Base-by-base conservation (phyloP, 1,140 invertebrate genomes). In the Mactra quadrangularis region DNA sequence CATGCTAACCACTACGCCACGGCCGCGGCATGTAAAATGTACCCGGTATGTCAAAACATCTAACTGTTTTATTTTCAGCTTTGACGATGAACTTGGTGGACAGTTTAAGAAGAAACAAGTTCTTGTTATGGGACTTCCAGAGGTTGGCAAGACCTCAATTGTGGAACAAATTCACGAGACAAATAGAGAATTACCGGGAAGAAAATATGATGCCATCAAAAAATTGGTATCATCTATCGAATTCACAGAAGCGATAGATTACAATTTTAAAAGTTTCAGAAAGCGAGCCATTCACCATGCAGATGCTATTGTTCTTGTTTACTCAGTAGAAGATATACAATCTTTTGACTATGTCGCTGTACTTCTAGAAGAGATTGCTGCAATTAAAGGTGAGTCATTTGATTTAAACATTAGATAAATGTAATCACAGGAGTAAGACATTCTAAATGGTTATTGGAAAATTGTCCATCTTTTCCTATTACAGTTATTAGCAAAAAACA, bases 311-410 rank as follows among this genome's bases (percentile, higher is more conserved):
- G 15, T 68, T 0, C n/a, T 68, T 4, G 19, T 31, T 13, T 68
- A 68, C 27, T n/a, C 64, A 2, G 45, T 68, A 2, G 38, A 68
- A 17, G 64, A 68, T 27, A 25, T 47, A 15, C 38, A 52, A 1
- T 68, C 64, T 1, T 68, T 68, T 25, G 64, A 68, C 64, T 50
- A 68, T 45, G 64, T 68, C n/a, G 47, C 64, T 9, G 47, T 27
- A 68, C 38, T 68, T 27, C 22, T 68, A 0, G 29, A 15, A 13
- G 64, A 68, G 7, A 27, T 55, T 22, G 3, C 19, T 19, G 19
- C 4, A 4, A 19, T 55, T 4, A n/a, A 22, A 27, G 52, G 52
- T 55, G 4, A 9, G 52, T 55, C 25, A 55, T 55, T 41, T 41
- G 6, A 41, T 41, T n/a, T n/a, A n/a, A n/a, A n/a, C n/a, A 47